A percentile compares a stretch with the other conserved stretches of the same genome.
Evolutionary conservation across 2,797 vertebrate species (phyloP).

Genomic region (Gobionotothen gibberifrons): DNA sequence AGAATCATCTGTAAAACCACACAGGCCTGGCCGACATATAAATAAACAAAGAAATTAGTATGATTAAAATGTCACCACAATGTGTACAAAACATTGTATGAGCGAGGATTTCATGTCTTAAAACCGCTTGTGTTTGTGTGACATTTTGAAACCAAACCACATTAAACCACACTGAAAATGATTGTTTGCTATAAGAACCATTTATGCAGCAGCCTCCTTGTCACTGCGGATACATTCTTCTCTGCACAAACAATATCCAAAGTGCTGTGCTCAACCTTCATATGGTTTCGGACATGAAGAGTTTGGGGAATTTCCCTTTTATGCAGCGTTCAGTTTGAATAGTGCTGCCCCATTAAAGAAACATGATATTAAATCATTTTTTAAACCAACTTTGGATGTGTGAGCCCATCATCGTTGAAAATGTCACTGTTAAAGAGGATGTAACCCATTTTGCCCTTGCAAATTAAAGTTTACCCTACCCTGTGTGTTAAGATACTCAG

Average conservation of each 20-base stretch:
- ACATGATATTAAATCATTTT: neutral
- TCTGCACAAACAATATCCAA: slow-evolving; percentile 18
- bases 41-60: neutral
- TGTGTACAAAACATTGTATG: slow-evolving; percentile 24
- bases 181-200: neutral
- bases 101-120: neutral
- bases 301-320: slow-evolving; percentile 8
- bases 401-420: neutral
- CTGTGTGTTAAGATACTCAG: no score
- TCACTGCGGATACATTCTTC: neutral
- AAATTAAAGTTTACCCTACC: no score
- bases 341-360: no score
- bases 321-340: neutral
- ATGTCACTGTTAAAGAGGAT: neutral
- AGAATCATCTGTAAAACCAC: slow-evolving; percentile 4
- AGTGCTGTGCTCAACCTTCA: neutral
- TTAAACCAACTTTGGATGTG: neutral
- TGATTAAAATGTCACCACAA: neutral
- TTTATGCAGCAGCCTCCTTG: neutral
- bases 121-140: neutral
- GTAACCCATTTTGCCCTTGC: neutral
- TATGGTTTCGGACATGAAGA: slow-evolving; percentile 19
- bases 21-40: no score
- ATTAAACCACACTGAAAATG: slow-evolving; percentile 8
- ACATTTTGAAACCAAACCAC: slow-evolving; percentile 31